Conservation (phyloP, 2,888 invertebrate species). For the Mycalesis mineus region DNA sequence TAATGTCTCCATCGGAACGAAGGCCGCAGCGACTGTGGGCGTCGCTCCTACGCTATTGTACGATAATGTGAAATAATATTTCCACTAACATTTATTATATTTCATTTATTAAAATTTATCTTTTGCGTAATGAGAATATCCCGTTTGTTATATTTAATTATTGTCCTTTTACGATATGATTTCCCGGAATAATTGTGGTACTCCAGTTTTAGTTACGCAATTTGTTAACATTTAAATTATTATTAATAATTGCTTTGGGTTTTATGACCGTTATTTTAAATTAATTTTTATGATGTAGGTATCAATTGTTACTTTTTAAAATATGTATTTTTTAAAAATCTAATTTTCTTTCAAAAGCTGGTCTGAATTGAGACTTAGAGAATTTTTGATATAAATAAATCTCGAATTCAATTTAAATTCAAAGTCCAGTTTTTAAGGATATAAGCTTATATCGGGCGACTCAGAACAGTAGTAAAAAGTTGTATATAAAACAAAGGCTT, state of each 20-base stretch:
- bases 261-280: too few species aligned
- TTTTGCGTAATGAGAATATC: neutral
- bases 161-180: neutral
- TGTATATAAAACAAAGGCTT: neutral
- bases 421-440: too few species aligned
- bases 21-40: constrained; percentile 11
- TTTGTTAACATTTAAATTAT: neutral
- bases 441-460: too few species aligned
- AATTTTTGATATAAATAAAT: too few species aligned
- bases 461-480: too few species aligned
- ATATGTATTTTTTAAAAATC: too few species aligned
- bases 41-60: constrained; percentile 14
- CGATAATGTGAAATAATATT: constrained; percentile 11
- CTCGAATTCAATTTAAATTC: too few species aligned
- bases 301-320: too few species aligned
- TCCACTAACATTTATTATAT: constrained; percentile 6
- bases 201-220: neutral
- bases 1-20: constrained; percentile 24
- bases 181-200: neutral
- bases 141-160: neutral
- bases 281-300: too few species aligned
- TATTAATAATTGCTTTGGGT: too few species aligned
- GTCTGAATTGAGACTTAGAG: too few species aligned
- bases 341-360: too few species aligned
- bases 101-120: neutral